Conservation (phyloP, 1,140 invertebrate species). For the Bombus haemorrhoidalis region DNA sequence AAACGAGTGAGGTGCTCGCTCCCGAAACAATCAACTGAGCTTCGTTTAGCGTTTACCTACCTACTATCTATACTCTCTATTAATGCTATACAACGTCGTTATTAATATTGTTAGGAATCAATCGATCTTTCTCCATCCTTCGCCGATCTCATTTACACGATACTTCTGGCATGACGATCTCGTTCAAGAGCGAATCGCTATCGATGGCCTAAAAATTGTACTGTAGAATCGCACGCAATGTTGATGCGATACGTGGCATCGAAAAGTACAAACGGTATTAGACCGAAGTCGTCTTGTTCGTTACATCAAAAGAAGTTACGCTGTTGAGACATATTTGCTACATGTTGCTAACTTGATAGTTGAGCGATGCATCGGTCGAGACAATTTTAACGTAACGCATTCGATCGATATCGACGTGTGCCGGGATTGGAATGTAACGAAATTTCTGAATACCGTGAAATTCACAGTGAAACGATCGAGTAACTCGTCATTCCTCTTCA, state of each 20-base stretch:
- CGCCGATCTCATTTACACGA: slow-evolving; percentile 25
- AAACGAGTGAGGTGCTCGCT: slow-evolving; percentile 62
- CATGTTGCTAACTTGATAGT: not conserved
- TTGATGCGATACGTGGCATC: not conserved
- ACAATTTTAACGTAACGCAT: not conserved
- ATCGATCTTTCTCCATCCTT: not conserved
- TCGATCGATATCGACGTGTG: not conserved
- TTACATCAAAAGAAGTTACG: not conserved
- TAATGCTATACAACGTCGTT: slow-evolving; percentile 52
- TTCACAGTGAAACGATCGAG: slow-evolving; percentile 14
- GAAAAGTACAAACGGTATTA: not conserved
- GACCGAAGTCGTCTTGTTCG: not conserved
- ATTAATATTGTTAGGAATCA: slow-evolving; percentile 47
- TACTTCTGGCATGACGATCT: not conserved
- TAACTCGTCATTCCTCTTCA: not conserved
- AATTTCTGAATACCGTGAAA: not conserved
- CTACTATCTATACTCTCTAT: slow-evolving; percentile 50
- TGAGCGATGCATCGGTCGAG: not conserved
- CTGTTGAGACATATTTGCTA: not conserved
- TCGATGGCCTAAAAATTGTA: slow-evolving; percentile 36
- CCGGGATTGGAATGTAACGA: not conserved
- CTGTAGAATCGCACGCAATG: not conserved
- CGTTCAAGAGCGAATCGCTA: not conserved
- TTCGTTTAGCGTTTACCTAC: slow-evolving; percentile 78
- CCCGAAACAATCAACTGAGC: slow-evolving; percentile 80